Evolutionary conservation across 2,888 invertebrate species (phyloP).

Genomic region (Prosapia bicincta): DNA sequence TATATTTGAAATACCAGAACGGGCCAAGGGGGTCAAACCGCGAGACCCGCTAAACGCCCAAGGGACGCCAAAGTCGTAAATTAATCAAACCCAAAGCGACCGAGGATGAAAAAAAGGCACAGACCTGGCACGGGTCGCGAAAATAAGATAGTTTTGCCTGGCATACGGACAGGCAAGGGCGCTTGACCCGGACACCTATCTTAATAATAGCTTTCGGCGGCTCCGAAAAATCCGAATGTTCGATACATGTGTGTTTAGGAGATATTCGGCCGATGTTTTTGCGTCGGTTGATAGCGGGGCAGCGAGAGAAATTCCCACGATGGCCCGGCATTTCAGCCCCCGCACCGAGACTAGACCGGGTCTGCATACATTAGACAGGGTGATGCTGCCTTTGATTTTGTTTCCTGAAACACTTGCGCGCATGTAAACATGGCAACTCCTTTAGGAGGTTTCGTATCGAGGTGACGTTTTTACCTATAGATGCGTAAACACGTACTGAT

Average conservation of each 20-base stretch:
- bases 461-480: no score
- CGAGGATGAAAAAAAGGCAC: background rate
- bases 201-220: background rate
- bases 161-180: background rate
- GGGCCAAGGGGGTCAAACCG: background rate
- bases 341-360: background rate
- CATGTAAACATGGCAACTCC: no score
- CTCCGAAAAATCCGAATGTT: background rate
- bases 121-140: background rate
- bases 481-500: no score
- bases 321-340: background rate
- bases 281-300: background rate
- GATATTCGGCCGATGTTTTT: background rate
- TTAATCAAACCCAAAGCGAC: background rate
- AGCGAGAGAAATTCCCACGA: background rate
- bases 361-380: background rate
- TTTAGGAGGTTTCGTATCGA: no score
- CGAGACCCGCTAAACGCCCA: background rate
- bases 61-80: background rate
- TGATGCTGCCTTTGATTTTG: background rate
- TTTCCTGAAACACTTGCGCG: background rate
- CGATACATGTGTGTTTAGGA: background rate
- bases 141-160: background rate
- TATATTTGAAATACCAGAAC: background rate
- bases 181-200: background rate